Evolutionary conservation across 2,888 invertebrate genomes (phyloP), one percentile per base, ranked within the genome.

Genomic region (Diaperis boleti): DNA sequence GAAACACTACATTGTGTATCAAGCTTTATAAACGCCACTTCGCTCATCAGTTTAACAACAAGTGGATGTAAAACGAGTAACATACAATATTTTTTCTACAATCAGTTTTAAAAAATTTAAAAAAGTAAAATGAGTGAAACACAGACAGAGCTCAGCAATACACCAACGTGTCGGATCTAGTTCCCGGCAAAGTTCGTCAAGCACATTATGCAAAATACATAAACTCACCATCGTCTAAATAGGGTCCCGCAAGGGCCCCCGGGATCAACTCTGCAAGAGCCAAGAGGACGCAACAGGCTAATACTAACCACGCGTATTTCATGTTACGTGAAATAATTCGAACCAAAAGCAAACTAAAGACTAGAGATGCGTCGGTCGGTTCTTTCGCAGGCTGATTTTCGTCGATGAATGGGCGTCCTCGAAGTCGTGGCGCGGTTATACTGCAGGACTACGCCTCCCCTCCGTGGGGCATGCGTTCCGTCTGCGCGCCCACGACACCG

Each of bases 141-240:
- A n/a, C n/a, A n/a, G n/a, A n/a, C n/a, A n/a, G n/a, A n/a, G n/a
- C n/a, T n/a, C n/a, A n/a, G n/a, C n/a, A n/a, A n/a, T n/a, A n/a
- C n/a, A n/a, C n/a, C n/a, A n/a, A n/a, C n/a, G n/a, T n/a, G n/a
- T n/a, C n/a, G n/a, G n/a, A n/a, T n/a, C n/a, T n/a, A n/a, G n/a
- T n/a, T n/a, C n/a, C n/a, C n/a, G n/a, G n/a, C n/a, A n/a, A n/a
- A n/a, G n/a, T n/a, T n/a, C n/a, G n/a, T n/a, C n/a, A n/a, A n/a
- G n/a, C 2, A 31, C 31, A 31, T 31, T 31, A n/a, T n/a, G n/a
- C n/a, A n/a, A n/a, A n/a, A n/a, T n/a, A n/a, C n/a, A 26, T n/a
- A 18, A 18, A 76, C 80, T 78, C 69, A 81, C 81, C 81, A 42
- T 81, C 80, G 37, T 81, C 81, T 26, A 78, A 59, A 65, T 79